phyloP scores from a whole-genome alignment of 2,113 vertebrate species.

The Andinoacara biseriatus region DNA sequence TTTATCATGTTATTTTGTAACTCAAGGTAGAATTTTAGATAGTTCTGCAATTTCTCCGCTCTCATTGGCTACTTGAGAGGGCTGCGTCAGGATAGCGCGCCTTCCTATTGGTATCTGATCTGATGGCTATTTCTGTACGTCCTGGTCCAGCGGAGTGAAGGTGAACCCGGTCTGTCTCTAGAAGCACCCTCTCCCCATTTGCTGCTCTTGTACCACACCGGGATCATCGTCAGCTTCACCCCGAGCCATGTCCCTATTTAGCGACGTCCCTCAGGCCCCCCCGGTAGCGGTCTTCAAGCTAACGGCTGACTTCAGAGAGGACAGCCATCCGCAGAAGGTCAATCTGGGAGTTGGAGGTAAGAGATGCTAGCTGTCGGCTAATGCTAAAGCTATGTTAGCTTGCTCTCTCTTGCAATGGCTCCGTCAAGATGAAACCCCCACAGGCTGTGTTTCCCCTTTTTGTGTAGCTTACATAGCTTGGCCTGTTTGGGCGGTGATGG shows the following conservation, averaged over 20 bases:
- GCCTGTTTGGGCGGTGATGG: too few species aligned
- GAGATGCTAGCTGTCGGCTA: conserved; percentile 38
- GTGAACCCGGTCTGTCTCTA: conserved; percentile 43
- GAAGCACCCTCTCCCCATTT: neutral
- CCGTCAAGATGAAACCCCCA: neutral
- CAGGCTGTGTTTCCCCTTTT: neutral
- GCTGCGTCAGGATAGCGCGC: neutral
- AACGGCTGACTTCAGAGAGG: conserved; percentile 90
- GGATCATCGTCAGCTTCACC: neutral
- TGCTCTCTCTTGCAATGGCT: neutral
- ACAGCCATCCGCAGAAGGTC: conserved; percentile 89
- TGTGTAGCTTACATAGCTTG: neutral
- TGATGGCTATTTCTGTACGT: neutral
- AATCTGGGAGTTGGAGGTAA: conserved; percentile 96
- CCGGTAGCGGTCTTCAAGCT: conserved; percentile 94
- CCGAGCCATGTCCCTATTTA: conserved; percentile 83
- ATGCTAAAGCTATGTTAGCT: conserved; percentile 34
- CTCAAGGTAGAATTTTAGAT: neutral
- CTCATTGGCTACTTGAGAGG: conserved; percentile 41
- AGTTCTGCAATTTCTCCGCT: fast-evolving
- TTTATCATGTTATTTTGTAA: neutral
- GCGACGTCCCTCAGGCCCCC: conserved; percentile 85
- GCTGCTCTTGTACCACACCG: neutral
- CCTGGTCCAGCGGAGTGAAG: conserved; percentile 50
- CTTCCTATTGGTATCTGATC: conserved; percentile 48